Conservation (phyloP, 2,113 vertebrate species). For the Campylorhamphus procurvoides region DNA sequence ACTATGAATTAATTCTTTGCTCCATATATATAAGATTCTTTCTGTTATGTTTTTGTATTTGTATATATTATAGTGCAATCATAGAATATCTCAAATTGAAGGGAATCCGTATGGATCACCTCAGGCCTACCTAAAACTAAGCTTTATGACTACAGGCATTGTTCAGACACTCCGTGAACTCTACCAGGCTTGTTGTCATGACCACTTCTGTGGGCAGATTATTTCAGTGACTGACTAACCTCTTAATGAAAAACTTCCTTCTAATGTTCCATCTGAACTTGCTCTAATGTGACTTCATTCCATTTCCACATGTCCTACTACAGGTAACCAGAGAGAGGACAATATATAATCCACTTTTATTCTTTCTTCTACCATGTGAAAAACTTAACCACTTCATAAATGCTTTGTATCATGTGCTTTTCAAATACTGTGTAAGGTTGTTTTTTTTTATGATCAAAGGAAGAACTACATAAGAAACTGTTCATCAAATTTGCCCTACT, state of each 20-base stretch:
- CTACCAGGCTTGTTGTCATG: fast-evolving
- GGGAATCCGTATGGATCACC: not conserved
- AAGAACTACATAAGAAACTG: not conserved
- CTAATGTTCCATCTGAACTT: not conserved
- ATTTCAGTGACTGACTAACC: not conserved
- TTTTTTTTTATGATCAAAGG: not conserved
- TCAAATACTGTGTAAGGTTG: not conserved
- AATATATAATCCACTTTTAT: not conserved
- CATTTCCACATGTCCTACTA: not conserved
- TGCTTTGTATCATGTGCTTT: not conserved
- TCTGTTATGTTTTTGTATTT: no score
- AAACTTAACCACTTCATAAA: not conserved
- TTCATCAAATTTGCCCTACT: not conserved
- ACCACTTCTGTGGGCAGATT: not conserved
- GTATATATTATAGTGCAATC: not conserved
- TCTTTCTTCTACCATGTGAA: not conserved
- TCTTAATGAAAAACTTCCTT: not conserved
- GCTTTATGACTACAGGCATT: not conserved
- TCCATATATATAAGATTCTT: not conserved
- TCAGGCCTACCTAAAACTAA: not conserved
- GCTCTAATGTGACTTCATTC: not conserved
- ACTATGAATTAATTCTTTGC: not conserved
- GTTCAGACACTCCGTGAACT: not conserved
- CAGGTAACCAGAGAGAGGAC: not conserved
- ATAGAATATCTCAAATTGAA: not conserved